Base-by-base conservation (phyloP, 2,113 vertebrate species). In the Corvus hawaiiensis region DNA sequence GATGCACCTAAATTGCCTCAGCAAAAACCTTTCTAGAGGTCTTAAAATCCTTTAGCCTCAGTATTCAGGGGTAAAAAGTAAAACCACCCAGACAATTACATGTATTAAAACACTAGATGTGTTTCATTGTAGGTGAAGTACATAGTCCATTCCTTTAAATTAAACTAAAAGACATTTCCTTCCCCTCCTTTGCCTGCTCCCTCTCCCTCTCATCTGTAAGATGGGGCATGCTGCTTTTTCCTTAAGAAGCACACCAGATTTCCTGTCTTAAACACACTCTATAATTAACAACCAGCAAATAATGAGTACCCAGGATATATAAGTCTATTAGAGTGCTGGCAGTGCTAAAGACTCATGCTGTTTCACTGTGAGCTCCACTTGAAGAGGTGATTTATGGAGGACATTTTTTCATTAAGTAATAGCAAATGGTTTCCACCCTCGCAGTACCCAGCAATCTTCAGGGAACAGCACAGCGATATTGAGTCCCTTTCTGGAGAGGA, bases 371-470 rank as follows among this genome's bases (percentile, higher is more conserved):
- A 87, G 94, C 93, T 95, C 94, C 96, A 97, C 91, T 95, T 97
- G 95, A 97, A 96, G 95, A 96, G 92, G 94, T 97, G 95, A 97
- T 97, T 97, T 97, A 97, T 95, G 89, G 89, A 97, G 79, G 93
- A 96, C 90, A 89, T 94, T 96, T 97, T 97, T 96, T 97, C 96
- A 97, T 97, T 96, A 97, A 97, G 94, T 97, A 97, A 97, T 95
- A 96, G 94, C 92, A 96, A 97, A 97, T 95, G 87, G 96, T 94
- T 96, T 97, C 91, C 92, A 96, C 94, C 96, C 92, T 95, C 86
- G 58, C 80, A 89, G 92, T 96, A 96, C 89, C 92, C 94, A 94
- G 89, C 93, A 97, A 93, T 97, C 93, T 96, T 95, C 87, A 92
- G 96, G 96, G 96, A 97, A 90, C 90, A 93, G 79, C 87, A 74